phyloP scores from a whole-genome alignment of 2,797 vertebrate genomes.

The Ceyx erithaca region DNA sequence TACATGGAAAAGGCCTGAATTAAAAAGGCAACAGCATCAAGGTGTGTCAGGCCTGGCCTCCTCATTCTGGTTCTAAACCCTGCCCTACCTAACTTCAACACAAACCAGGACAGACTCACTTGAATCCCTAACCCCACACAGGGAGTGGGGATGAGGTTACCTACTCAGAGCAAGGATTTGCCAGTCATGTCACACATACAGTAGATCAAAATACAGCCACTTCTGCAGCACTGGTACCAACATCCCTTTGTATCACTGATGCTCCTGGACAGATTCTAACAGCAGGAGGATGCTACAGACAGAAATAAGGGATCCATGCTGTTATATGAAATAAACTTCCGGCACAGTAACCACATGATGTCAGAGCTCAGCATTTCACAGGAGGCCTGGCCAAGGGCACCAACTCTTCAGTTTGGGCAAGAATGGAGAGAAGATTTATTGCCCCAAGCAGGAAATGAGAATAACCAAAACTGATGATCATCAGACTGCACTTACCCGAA shows the following conservation, averaged over 20 bases:
- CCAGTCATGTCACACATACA: not conserved
- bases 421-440: not conserved
- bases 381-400: not conserved
- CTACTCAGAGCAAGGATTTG: not conserved
- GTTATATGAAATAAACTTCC: not conserved
- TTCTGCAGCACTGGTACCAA: not conserved
- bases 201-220: not conserved
- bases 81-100: not conserved
- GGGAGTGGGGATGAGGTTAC: not conserved
- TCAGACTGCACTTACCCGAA: slow-evolving; percentile 79
- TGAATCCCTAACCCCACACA: not conserved
- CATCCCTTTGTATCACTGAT: not conserved
- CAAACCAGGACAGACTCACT: not conserved
- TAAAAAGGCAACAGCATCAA: not conserved
- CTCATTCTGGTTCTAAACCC: not conserved
- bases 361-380: not conserved
- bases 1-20: not conserved
- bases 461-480: fast-evolving
- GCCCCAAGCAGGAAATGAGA: not conserved
- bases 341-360: not conserved
- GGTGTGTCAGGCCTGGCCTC: not conserved
- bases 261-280: not conserved
- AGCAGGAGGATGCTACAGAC: not conserved
- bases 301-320: not conserved
- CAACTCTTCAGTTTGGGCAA: not conserved